Percentiles rank a stretch among this genome's conserved stretches.
These are phyloP conservation scores for Timema podura DNA, from an alignment of 2,888 invertebrate genomes.

Conservation along the genomic window DNA sequence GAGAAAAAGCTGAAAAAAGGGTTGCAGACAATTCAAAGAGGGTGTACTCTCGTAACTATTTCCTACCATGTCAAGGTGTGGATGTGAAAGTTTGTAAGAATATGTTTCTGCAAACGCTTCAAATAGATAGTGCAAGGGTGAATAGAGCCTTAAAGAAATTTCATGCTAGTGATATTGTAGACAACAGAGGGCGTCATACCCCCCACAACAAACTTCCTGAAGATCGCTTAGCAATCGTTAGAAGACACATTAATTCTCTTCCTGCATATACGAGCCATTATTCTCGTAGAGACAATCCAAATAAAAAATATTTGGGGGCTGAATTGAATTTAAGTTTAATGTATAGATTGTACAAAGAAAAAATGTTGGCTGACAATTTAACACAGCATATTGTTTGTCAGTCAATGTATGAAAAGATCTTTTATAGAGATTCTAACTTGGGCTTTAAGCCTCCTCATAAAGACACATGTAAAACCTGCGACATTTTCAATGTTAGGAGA, in stretches of 20 bases:
- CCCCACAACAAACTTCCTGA: conserved; percentile 7
- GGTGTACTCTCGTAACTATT: conserved; percentile 2
- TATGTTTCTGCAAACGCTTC: conserved; percentile 9
- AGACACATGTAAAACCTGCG: conserved; percentile 3
- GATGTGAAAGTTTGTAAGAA: conserved; percentile 9
- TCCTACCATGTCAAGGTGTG: conserved; percentile 1
- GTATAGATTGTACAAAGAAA: conserved; percentile 15
- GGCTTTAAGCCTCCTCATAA: conserved; percentile 9
- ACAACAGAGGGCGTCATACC: conserved; percentile 8
- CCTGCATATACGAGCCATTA: conserved; percentile 11
- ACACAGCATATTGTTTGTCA: not conserved
- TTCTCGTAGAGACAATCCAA: conserved; percentile 7
- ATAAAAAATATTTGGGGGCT: conserved; percentile 1
- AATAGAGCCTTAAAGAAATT: conserved; percentile 8
- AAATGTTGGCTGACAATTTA: not conserved
- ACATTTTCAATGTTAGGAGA: not conserved
- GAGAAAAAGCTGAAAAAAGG: not conserved
- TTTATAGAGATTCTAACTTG: not conserved
- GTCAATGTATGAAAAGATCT: not conserved
- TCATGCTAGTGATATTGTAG: not conserved
- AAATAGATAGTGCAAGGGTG: conserved; percentile 5
- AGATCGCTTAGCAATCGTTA: not conserved
- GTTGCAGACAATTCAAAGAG: not conserved
- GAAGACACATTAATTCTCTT: conserved; percentile 3
- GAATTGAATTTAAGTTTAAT: not conserved